Conservation (phyloP, 2,888 invertebrate species). For the Arctia plantaginis region DNA sequence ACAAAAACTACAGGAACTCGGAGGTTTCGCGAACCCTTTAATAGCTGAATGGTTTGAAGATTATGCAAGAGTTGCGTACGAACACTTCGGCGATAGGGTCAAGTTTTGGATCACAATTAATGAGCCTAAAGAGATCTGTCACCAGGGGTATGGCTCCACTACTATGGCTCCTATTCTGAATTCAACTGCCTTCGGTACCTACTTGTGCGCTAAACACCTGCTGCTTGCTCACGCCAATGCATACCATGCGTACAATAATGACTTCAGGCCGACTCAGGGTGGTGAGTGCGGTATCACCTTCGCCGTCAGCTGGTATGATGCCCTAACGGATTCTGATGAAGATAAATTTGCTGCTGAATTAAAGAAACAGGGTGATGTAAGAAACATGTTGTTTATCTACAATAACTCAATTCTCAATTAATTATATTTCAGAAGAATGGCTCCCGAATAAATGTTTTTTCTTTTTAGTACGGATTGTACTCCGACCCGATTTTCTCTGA, state of each 20-base stretch:
- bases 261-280: conserved; percentile 59
- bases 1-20: conserved; percentile 81
- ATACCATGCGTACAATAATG: conserved; percentile 69
- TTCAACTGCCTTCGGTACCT: conserved; percentile 76
- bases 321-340: conserved; percentile 63
- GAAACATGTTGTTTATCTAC: neutral
- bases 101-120: conserved; percentile 87
- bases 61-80: conserved; percentile 76
- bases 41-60: conserved; percentile 78
- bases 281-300: conserved; percentile 61
- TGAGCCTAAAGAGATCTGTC: conserved; percentile 78
- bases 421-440: neutral
- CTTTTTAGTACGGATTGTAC: conserved; percentile 74
- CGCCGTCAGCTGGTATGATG: conserved; percentile 58
- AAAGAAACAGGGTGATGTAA: conserved; percentile 47
- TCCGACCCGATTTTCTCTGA: conserved; percentile 81
- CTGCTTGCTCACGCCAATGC: conserved; percentile 84
- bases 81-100: conserved; percentile 78
- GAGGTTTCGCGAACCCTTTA: conserved; percentile 79
- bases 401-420: neutral
- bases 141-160: conserved; percentile 72
- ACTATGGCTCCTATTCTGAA: conserved; percentile 68
- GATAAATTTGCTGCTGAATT: conserved; percentile 69
- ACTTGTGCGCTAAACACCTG: conserved; percentile 79
- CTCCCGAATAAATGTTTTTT: neutral